A percentile compares a stretch with the other conserved stretches of the same genome.
Conservation (phyloP, 30 jellyfish, hydroid and myxozoan species). For the Chrysaora quinquecirrha region DNA sequence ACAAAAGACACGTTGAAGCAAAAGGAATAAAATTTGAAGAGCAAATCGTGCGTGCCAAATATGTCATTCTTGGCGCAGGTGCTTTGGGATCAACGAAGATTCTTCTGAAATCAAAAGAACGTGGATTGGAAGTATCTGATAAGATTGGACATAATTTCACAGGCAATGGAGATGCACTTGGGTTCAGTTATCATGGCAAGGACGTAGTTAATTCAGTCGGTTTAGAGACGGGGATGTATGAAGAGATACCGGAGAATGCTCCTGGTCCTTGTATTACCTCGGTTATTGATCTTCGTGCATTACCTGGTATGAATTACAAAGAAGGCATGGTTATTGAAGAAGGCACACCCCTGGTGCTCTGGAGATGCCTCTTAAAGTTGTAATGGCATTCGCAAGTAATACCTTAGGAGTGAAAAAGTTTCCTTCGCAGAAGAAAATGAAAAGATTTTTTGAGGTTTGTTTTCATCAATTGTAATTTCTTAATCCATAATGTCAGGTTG, state of each 20-base stretch:
- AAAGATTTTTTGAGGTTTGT: background rate
- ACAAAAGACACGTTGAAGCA: background rate
- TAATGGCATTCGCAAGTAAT: conserved; percentile 34
- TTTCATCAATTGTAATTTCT: too few species aligned
- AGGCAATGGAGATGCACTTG: conserved; percentile 59
- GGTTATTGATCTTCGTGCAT: conserved; percentile 34
- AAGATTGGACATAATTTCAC: conserved; percentile 30
- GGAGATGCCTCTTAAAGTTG: conserved; percentile 2
- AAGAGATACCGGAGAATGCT: background rate
- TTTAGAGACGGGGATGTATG: conserved; percentile 3
- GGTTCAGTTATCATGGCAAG: conserved; percentile 32
- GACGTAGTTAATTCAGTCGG: conserved; percentile 15
- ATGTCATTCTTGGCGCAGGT: conserved; percentile 63
- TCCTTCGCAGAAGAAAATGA: background rate
- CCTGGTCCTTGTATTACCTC: conserved; percentile 62
- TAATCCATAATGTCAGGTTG: too few species aligned
- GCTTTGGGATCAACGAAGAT: conserved; percentile 44
- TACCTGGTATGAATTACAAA: background rate
- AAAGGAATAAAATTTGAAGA: conserved; percentile 19
- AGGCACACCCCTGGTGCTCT: conserved; percentile 45
- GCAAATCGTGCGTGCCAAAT: conserved; percentile 11
- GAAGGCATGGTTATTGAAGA: conserved; percentile 44
- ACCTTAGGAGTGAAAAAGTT: background rate
- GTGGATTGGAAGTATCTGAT: conserved; percentile 40
- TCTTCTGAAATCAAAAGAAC: conserved; percentile 41